A percentile compares a stretch with the other conserved stretches of the same genome.
Conservation (phyloP, 2,113 vertebrate genomes). For the Xerus inauris region DNA sequence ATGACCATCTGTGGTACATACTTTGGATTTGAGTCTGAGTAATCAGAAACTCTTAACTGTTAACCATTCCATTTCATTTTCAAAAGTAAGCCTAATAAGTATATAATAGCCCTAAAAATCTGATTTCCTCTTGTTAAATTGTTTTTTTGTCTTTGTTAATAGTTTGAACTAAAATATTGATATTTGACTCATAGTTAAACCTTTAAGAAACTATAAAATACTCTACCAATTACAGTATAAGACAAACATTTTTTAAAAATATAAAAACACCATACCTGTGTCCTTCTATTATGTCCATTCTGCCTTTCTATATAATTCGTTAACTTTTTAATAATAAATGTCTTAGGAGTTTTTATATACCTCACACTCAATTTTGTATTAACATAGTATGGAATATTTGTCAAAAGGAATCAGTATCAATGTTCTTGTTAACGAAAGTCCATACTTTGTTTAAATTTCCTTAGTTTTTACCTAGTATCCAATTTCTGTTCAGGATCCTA, state of each 20-base stretch:
- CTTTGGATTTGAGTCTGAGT: not conserved
- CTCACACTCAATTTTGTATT: not conserved
- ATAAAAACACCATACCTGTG: not conserved
- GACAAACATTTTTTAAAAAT: not conserved
- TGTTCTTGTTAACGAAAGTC: too few relatives aligned
- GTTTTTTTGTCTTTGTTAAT: not conserved
- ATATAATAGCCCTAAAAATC: not conserved
- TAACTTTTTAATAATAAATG: not conserved
- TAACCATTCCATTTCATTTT: not conserved
- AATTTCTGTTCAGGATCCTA: not conserved
- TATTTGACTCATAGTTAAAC: not conserved
- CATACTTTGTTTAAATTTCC: too few relatives aligned
- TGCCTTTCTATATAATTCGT: not conserved
- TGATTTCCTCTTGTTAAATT: not conserved
- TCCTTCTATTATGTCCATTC: not conserved
- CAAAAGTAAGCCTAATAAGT: not conserved
- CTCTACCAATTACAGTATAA: not conserved
- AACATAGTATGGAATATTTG: not conserved
- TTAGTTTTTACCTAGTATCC: not conserved
- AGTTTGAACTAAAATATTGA: slow-evolving; percentile 8
- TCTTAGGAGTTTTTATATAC: not conserved
- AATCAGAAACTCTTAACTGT: not conserved
- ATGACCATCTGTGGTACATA: not conserved
- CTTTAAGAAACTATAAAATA: not conserved
- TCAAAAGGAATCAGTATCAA: not conserved